These are phyloP conservation scores for Epinotia ramella DNA, from an alignment of 2,888 invertebrate species.

Conservation along the genomic window DNA sequence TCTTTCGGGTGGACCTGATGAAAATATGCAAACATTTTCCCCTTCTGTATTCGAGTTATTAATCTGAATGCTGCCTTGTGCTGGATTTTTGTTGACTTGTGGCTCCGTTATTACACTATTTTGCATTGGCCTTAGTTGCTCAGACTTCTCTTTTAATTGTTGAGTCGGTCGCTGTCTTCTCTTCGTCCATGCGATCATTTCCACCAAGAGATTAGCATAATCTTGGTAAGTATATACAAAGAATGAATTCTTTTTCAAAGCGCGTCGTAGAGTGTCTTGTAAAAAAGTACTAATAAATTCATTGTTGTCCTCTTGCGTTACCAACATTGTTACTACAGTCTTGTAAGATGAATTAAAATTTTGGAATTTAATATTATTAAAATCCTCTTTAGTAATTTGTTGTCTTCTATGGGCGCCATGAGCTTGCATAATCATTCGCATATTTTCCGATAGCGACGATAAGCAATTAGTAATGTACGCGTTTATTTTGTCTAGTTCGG, in stretches of 20 bases:
- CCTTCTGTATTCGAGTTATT: background rate
- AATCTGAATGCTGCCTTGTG: background rate
- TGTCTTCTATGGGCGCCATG: background rate
- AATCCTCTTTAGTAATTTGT: constrained; percentile 16
- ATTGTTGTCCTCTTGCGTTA: constrained; percentile 31
- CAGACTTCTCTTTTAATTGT: background rate
- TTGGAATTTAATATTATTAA: background rate
- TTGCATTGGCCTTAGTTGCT: background rate
- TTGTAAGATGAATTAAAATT: constrained; percentile 30
- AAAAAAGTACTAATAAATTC: constrained; percentile 23
- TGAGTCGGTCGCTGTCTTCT: background rate
- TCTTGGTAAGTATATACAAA: constrained; percentile 2
- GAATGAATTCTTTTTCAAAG: constrained; percentile 9
- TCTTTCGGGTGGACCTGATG: constrained; percentile 23
- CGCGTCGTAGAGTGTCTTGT: constrained; percentile 8
- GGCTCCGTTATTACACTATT: background rate
- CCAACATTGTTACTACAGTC: constrained; percentile 10
- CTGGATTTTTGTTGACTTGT: background rate
- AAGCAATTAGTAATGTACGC: background rate
- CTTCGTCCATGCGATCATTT: constrained; percentile 35
- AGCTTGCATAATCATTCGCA: constrained; percentile 34
- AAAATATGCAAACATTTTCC: constrained; percentile 34
- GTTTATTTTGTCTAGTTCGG: background rate
- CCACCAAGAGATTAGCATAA: constrained; percentile 14
- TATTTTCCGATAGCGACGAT: constrained; percentile 11